Evolutionary conservation across 2,888 invertebrate species (phyloP).

Genomic region (Harpalus rubripes): DNA sequence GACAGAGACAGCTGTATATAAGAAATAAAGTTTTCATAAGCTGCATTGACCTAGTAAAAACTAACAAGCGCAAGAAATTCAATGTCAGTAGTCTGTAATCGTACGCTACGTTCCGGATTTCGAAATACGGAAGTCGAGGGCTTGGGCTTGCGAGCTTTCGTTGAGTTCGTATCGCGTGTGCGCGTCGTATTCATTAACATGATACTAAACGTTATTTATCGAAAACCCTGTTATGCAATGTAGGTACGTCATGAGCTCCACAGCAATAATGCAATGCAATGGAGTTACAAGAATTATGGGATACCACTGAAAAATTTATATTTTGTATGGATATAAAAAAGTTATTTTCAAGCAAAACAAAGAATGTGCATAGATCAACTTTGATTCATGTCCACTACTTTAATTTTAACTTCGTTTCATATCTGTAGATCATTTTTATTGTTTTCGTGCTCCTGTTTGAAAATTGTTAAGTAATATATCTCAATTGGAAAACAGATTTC

Average conservation of each 20-base stretch:
- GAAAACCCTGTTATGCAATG: conserved; percentile 29
- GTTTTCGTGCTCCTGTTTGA: too few relatives aligned
- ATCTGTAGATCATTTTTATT: too few relatives aligned
- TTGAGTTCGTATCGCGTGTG: conserved; percentile 50
- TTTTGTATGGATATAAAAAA: too few relatives aligned
- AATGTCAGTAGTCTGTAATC: conserved; percentile 47
- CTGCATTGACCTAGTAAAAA: conserved; percentile 60
- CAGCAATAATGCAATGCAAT: not conserved
- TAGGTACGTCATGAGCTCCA: not conserved
- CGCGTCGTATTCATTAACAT: conserved; percentile 57
- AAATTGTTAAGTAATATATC: too few relatives aligned
- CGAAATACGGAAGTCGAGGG: not conserved
- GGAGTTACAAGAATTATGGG: too few relatives aligned
- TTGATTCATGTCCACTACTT: too few relatives aligned
- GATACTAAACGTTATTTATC: conserved; percentile 44
- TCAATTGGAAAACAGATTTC: too few relatives aligned
- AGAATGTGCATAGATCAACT: too few relatives aligned
- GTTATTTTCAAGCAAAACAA: too few relatives aligned
- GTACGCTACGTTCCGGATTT: conserved; percentile 3
- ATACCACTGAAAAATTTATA: too few relatives aligned
- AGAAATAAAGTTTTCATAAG: conserved; percentile 5
- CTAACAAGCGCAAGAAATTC: conserved; percentile 38
- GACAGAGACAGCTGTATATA: not conserved
- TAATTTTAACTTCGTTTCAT: too few relatives aligned
- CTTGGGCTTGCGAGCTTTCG: conserved; percentile 3